Evolutionary conservation across 2,888 invertebrate genomes (phyloP).

Genomic region (Piscicola geometra): DNA sequence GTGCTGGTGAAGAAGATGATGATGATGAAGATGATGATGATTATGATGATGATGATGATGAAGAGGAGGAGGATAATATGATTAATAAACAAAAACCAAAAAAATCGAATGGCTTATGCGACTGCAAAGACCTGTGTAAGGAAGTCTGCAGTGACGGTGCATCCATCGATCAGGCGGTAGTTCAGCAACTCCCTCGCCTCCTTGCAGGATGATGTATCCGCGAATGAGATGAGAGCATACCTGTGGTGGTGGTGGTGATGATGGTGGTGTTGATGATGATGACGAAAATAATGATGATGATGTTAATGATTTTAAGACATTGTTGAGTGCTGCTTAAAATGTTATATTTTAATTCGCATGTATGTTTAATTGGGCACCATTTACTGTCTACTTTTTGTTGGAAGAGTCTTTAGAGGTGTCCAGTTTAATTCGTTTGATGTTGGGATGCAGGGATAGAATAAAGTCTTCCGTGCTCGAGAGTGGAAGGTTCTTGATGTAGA

Average conservation of each 20-base stretch:
- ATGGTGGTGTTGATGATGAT: slow-evolving; percentile 1
- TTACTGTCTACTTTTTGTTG: slow-evolving; percentile 14
- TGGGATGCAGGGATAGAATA: not conserved
- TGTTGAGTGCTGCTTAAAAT: too few relatives aligned
- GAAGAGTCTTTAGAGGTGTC: slow-evolving; percentile 6
- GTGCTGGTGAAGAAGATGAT: not conserved
- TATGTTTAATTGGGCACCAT: too few relatives aligned
- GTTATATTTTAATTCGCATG: too few relatives aligned
- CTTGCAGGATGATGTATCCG: not conserved
- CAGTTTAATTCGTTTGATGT: slow-evolving; percentile 8
- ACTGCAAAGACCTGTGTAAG: not conserved
- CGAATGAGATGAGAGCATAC: slow-evolving; percentile 14
- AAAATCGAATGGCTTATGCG: too few relatives aligned
- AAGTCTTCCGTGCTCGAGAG: not conserved
- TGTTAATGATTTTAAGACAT: too few relatives aligned
- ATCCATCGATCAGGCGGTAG: not conserved
- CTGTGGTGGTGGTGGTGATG: not conserved
- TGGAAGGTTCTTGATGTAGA: slow-evolving; percentile 21
- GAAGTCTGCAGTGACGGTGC: slow-evolving; percentile 8
- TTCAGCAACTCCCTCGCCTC: slow-evolving; percentile 1
- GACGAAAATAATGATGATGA: not conserved
- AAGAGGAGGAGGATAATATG: too few relatives aligned
- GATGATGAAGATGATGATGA: too few relatives aligned
- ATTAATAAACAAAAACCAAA: too few relatives aligned
- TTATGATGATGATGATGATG: too few relatives aligned